Evolutionary conservation across 2,797 vertebrate genomes (phyloP).

Genomic region (Pseudochaenichthys georgianus): DNA sequence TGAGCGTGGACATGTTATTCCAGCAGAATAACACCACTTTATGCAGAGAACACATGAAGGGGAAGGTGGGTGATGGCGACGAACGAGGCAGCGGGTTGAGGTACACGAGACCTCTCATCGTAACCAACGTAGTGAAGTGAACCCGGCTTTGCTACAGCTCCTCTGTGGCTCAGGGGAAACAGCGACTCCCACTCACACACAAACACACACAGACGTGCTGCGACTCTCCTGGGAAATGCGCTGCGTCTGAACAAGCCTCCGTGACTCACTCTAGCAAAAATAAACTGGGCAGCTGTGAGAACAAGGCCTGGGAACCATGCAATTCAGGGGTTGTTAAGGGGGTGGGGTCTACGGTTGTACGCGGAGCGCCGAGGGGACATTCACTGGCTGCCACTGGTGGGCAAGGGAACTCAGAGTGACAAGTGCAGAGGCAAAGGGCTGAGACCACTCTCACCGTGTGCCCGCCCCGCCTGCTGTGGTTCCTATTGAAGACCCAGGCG

Average conservation of each 20-base stretch:
- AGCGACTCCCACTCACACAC: conserved; percentile 35
- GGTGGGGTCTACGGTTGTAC: conserved; percentile 57
- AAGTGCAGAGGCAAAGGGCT: conserved; percentile 53
- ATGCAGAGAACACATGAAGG: conserved; percentile 26
- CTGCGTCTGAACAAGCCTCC: conserved; percentile 80
- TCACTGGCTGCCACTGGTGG: conserved; percentile 55
- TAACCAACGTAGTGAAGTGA: conserved; percentile 39
- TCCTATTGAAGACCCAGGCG: conserved; percentile 61
- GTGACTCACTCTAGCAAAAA: conserved; percentile 87
- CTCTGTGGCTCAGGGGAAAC: conserved; percentile 49
- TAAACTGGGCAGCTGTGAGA: conserved; percentile 88
- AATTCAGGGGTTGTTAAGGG: conserved; percentile 75
- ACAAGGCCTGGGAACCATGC: conserved; percentile 87
- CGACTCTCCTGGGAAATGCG: conserved; percentile 78
- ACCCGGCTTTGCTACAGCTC: conserved; percentile 40
- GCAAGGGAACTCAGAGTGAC: conserved; percentile 64
- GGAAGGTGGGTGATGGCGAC: conserved; percentile 50
- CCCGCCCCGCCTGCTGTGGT: conserved; percentile 65
- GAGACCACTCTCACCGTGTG: conserved; percentile 62
- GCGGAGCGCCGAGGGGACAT: conserved; percentile 45
- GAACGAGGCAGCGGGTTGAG: conserved; percentile 35
- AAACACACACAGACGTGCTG: conserved; percentile 59
- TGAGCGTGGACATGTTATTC: conserved; percentile 68
- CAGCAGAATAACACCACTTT: conserved; percentile 51
- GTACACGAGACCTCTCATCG: conserved; percentile 31